Percentiles rank a stretch among this genome's conserved stretches.
Evolutionary conservation across 1,140 invertebrate species (phyloP).

Genomic region (Ceratina australensis): DNA sequence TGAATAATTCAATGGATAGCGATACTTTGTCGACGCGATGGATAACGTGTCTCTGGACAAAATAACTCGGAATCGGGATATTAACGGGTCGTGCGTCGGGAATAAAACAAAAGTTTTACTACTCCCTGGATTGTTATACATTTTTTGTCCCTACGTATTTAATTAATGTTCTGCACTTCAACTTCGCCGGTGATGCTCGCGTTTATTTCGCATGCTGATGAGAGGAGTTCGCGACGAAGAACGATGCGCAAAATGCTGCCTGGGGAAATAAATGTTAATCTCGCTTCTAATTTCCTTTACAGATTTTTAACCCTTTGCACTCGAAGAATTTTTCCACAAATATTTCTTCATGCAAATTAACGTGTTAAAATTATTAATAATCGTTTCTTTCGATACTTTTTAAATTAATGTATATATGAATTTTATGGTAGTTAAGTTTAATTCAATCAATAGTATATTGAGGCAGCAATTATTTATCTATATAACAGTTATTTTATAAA

Average conservation of each 20-base stretch:
- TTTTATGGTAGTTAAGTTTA: no score
- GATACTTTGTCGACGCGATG: neutral
- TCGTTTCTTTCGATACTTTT: no score
- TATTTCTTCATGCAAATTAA: no score
- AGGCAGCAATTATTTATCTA: no score
- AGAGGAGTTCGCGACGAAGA: slow-evolving; percentile 19
- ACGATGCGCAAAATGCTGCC: neutral
- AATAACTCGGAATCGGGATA: slow-evolving; percentile 2
- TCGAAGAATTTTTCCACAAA: no score
- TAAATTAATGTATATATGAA: no score
- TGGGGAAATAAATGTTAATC: slow-evolving; percentile 11
- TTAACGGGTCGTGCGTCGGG: neutral
- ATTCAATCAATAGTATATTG: no score
- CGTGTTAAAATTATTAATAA: no score
- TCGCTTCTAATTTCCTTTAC: slow-evolving; percentile 8
- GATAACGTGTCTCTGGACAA: neutral
- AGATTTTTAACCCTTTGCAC: slow-evolving; percentile 6
- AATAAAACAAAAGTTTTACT: neutral
- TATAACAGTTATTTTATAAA: no score
- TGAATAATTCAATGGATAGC: slow-evolving; percentile 13
- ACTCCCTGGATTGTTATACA: neutral
- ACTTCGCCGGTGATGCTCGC: neutral
- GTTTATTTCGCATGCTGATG: slow-evolving; percentile 31
- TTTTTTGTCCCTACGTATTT: slow-evolving; percentile 1
- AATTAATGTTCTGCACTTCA: slow-evolving; percentile 22